Evolutionary conservation across 2,888 invertebrate genomes (phyloP), one percentile per base, ranked within the genome.

Genomic region (Drosophila cracens): DNA sequence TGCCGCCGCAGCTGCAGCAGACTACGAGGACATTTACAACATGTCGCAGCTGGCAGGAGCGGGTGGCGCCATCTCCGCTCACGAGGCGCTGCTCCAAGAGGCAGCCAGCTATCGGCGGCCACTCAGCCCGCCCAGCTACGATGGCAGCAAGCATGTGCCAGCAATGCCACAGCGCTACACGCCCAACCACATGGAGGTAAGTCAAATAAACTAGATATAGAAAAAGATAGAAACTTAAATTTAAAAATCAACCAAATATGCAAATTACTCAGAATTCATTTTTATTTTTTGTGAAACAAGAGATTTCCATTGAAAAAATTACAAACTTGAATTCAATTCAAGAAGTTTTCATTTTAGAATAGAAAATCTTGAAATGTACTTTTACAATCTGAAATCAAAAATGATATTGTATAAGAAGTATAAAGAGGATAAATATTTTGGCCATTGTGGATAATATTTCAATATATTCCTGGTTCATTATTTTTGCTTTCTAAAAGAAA

Each of bases 1-100:
- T 94, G 92, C 94, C 92, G 92, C 83, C 1, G 85, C 87, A 0
- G 83, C 74, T 7, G 84, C 84, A 3, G 83, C 94, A 92, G 97
- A 97, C 90, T 97, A 97, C 89, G 97, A 97, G 93, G 97, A 97
- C 85, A 95, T 97, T 27, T 97, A 96, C 90, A 93, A 93, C 73
- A 89, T 93, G 79, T 94, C 90, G 81, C 94, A 79, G 89, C 46
- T 85, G 57, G 88, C 67, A 16, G 78, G 76, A 21, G 67, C 54
- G 0, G 80, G 83, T 7, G 65, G 93, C 25, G 92, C 76, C 13
- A 76, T 82, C 54, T 93, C 81, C 74, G 94, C 91, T 3, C 91
- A 88, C 34, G 91, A 91, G 62, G 90, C 90, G 2, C 67, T 91
- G 57, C 79, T 87, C 0, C 79, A 82, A 68, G 94, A 94, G 65